Percentiles rank a stretch among this genome's conserved stretches.
phyloP scores from a whole-genome alignment of 2,888 invertebrate genomes.

The Xanthorhoe spadicearia region DNA sequence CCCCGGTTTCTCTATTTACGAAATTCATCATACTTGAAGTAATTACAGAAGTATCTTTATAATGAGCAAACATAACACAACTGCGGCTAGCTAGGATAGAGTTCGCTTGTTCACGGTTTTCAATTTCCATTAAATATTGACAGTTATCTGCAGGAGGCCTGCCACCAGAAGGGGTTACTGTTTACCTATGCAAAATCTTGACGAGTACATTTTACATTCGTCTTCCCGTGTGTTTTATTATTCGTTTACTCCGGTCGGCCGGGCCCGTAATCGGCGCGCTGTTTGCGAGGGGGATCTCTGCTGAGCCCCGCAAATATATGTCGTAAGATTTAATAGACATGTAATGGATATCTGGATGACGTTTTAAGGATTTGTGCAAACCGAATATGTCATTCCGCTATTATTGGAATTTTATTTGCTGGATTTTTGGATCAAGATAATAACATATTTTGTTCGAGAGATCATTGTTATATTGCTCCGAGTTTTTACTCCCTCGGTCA shows the following conservation, averaged over 20 bases:
- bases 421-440: conserved; percentile 78
- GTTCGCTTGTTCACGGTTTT: conserved; percentile 25
- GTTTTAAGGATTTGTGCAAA: conserved; percentile 85
- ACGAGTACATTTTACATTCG: conserved; percentile 82
- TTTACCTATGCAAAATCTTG: conserved; percentile 84
- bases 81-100: neutral
- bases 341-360: conserved; percentile 86
- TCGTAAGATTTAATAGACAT: conserved; percentile 85
- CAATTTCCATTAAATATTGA: conserved; percentile 50
- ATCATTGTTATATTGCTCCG: conserved; percentile 39
- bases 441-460: conserved; percentile 53
- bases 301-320: conserved; percentile 84
- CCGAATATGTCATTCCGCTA: conserved; percentile 83
- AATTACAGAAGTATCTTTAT: neutral
- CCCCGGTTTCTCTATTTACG: neutral
- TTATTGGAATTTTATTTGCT: conserved; percentile 83
- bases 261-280: conserved; percentile 81
- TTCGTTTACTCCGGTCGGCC: conserved; percentile 83
- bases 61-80: neutral
- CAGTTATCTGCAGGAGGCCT: conserved; percentile 40
- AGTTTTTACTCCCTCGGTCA: conserved; percentile 23
- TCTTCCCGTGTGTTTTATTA: conserved; percentile 84
- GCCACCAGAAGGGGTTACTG: conserved; percentile 68
- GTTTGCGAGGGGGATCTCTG: conserved; percentile 82
- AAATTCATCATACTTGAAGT: too few relatives aligned